Percentiles rank a stretch among this genome's conserved stretches.
phyloP scores from a whole-genome alignment of 1,140 invertebrate species.

The Berghia stephanieae region DNA sequence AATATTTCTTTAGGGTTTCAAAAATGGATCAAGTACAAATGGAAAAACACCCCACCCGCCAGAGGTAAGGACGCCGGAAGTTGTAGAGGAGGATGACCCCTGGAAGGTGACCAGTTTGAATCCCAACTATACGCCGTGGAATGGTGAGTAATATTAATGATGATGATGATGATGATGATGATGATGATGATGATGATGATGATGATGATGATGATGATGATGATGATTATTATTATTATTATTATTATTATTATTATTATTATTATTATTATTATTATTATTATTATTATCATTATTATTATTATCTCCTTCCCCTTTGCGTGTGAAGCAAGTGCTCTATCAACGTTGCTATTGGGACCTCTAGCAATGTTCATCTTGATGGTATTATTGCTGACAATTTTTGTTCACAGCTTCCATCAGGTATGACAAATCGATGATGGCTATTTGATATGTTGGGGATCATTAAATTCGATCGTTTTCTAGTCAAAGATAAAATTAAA shows the following conservation, averaged over 20 bases:
- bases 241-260: not conserved
- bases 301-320: not conserved
- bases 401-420: not conserved
- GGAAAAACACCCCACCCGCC: no score
- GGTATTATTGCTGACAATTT: no score
- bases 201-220: no score
- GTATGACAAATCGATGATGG: not conserved
- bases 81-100: constrained; percentile 23
- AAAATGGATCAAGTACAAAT: no score
- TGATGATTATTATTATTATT: not conserved
- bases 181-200: not conserved
- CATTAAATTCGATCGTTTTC: no score
- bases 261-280: constrained; percentile 1
- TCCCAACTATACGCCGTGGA: constrained; percentile 22
- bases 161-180: not conserved
- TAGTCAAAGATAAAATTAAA: no score
- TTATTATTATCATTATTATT: not conserved
- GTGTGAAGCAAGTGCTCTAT: not conserved
- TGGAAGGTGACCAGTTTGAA: constrained; percentile 24
- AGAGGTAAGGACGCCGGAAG: no score
- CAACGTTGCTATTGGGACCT: not conserved
- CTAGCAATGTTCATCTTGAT: not conserved
- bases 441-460: no score
- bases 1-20: no score
- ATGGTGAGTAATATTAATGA: constrained; percentile 11